A percentile compares a stretch with the other conserved stretches of the same genome.
Conservation (phyloP, 2,888 invertebrate species). For the Phortica okadai region DNA sequence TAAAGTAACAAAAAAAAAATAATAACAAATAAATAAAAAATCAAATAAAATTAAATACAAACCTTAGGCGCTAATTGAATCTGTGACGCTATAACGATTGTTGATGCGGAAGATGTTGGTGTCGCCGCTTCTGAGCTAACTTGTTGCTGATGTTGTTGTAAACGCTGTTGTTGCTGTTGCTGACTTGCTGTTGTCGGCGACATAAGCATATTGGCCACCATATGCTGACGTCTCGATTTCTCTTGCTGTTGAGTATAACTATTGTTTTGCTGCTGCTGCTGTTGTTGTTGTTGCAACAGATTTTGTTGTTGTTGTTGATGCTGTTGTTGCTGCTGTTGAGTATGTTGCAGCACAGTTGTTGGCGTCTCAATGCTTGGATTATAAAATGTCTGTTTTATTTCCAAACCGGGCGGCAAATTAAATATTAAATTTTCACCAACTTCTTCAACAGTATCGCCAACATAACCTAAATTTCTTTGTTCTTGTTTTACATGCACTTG, state of each 20-base stretch:
- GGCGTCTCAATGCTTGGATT: conserved; percentile 48
- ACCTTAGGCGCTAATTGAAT: conserved; percentile 76
- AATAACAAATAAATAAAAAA: conserved; percentile 50
- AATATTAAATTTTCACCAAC: conserved; percentile 71
- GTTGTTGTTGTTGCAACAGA: conserved; percentile 38
- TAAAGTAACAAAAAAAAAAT: conserved; percentile 21
- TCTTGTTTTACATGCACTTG: conserved; percentile 73
- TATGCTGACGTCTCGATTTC: conserved; percentile 66
- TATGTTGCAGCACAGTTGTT: conserved; percentile 57
- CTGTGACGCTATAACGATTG: conserved; percentile 73
- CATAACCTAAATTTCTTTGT: conserved; percentile 69
- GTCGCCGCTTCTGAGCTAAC: conserved; percentile 32
- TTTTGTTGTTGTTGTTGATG: conserved; percentile 52
- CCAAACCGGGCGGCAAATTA: conserved; percentile 71
- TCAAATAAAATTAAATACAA: conserved; percentile 73
- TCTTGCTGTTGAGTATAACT: conserved; percentile 56
- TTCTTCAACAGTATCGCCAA: conserved; percentile 56
- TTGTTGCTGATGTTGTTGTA: conserved; percentile 50
- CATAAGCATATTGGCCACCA: conserved; percentile 74
- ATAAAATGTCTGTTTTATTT: conserved; percentile 72
- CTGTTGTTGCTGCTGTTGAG: conserved; percentile 62
- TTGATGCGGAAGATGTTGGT: conserved; percentile 44
- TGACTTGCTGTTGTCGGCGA: conserved; percentile 75
- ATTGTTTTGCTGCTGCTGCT: conserved; percentile 41
- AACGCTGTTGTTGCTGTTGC: conserved; percentile 51